Conservation (phyloP, 2,113 vertebrate genomes). For the Oreocharis arfaki region DNA sequence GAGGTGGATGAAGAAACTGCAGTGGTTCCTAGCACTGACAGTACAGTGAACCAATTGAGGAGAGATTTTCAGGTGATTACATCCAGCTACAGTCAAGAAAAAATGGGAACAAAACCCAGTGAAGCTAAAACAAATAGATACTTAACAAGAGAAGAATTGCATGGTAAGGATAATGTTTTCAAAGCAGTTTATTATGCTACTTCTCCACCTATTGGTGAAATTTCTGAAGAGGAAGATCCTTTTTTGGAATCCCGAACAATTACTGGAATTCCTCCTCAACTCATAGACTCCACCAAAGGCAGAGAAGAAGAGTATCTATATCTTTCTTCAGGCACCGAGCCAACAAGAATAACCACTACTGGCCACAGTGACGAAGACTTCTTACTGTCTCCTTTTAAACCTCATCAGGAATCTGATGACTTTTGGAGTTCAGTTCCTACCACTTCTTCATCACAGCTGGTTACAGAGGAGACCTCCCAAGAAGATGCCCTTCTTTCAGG, state of each 20-base stretch:
- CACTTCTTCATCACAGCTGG: conserved; percentile 26
- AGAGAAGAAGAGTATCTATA: conserved; percentile 54
- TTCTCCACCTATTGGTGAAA: conserved; percentile 49
- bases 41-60: conserved; percentile 66
- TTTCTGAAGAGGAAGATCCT: conserved; percentile 32
- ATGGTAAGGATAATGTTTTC: conserved; percentile 57
- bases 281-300: conserved; percentile 32
- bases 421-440: conserved; percentile 63
- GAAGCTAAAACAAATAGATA: conserved; percentile 62
- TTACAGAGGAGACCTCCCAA: conserved; percentile 47
- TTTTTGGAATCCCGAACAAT: conserved; percentile 22
- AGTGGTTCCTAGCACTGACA: conserved; percentile 60
- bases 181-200: conserved; percentile 59
- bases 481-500: conserved; percentile 63
- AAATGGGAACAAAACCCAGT: conserved; percentile 12
- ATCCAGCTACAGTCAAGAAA: conserved; percentile 62
- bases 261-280: conserved; percentile 27
- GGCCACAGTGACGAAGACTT: conserved; percentile 59
- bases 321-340: conserved; percentile 54
- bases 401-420: conserved; percentile 46
- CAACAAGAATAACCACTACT: conserved; percentile 53
- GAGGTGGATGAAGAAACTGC: conserved; percentile 49
- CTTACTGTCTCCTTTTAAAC: conserved; percentile 56
- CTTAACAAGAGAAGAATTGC: conserved; percentile 56
- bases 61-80: conserved; percentile 69